Percentiles rank a stretch among this genome's conserved stretches.
Evolutionary conservation across 1,140 invertebrate genomes (phyloP).

Genomic region (Micrasema longulum): DNA sequence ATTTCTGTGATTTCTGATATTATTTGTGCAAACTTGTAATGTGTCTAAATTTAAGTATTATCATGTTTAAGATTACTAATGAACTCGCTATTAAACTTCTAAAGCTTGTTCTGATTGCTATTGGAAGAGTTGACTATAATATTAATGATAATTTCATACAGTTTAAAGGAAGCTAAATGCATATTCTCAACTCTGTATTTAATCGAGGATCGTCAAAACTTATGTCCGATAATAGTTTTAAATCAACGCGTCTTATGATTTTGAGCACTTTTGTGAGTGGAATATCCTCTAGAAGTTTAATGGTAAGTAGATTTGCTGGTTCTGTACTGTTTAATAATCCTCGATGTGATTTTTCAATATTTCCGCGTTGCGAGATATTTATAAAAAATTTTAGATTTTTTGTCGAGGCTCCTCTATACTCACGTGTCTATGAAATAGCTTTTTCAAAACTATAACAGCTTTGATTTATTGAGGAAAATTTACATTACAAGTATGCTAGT

Average conservation of each 20-base stretch:
- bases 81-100: too few species aligned
- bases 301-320: too few species aligned
- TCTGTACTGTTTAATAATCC: slow-evolving; percentile 5
- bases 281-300: too few species aligned
- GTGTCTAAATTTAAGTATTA: slow-evolving; percentile 12
- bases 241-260: too few species aligned
- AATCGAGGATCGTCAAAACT: too few species aligned
- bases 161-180: too few species aligned
- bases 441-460: neutral
- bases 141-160: too few species aligned
- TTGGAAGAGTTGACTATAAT: too few species aligned
- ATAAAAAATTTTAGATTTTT: slow-evolving; percentile 6
- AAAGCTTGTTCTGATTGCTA: too few species aligned
- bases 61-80: neutral
- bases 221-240: too few species aligned
- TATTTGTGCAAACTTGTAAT: slow-evolving; percentile 38
- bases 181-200: too few species aligned
- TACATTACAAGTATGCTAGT: slow-evolving; percentile 33
- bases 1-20: slow-evolving; percentile 40
- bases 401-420: slow-evolving; percentile 9
- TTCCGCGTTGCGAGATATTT: slow-evolving; percentile 8
- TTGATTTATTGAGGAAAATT: slow-evolving; percentile 10
- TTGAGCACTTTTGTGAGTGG: too few species aligned
- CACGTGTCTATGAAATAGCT: slow-evolving; percentile 22
- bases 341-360: neutral